Evolutionary conservation across 2,797 vertebrate species (phyloP).

Genomic region (Triplophysa yarkandensis): DNA sequence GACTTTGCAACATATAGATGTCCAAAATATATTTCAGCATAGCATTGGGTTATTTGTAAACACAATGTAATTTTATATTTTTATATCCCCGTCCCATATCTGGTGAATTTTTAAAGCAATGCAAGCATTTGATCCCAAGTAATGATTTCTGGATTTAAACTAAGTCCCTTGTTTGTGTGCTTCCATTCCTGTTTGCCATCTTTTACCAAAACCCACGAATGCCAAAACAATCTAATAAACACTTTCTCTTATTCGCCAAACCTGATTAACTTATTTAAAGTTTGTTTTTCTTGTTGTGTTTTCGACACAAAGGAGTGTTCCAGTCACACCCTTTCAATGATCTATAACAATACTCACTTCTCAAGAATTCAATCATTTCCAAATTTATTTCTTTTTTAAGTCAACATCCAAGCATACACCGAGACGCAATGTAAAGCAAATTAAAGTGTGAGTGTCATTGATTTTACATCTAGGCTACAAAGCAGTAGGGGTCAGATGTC

Average conservation of each 20-base stretch:
- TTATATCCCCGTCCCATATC: not conserved
- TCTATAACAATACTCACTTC: not conserved
- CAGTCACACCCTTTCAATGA: conserved; percentile 13
- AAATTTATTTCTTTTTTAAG: not conserved
- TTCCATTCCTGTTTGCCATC: not conserved
- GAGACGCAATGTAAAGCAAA: not conserved
- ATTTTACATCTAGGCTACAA: too few relatives aligned
- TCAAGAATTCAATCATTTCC: not conserved
- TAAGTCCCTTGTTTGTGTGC: not conserved
- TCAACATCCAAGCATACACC: not conserved
- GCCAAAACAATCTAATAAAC: not conserved
- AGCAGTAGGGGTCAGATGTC: too few relatives aligned
- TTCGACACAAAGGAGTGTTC: conserved; percentile 1
- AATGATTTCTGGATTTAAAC: conserved; percentile 3
- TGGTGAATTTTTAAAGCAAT: not conserved
- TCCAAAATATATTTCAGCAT: not conserved
- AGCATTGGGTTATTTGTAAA: not conserved
- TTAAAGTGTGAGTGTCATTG: not conserved
- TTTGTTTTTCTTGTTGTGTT: not conserved
- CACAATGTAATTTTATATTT: not conserved
- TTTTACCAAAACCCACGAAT: not conserved
- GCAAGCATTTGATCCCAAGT: not conserved
- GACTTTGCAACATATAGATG: not conserved
- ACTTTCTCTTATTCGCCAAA: not conserved
- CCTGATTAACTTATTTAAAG: not conserved